Evolutionary conservation across 2,113 vertebrate species (phyloP).

Genomic region (Trichechus manatus): DNA sequence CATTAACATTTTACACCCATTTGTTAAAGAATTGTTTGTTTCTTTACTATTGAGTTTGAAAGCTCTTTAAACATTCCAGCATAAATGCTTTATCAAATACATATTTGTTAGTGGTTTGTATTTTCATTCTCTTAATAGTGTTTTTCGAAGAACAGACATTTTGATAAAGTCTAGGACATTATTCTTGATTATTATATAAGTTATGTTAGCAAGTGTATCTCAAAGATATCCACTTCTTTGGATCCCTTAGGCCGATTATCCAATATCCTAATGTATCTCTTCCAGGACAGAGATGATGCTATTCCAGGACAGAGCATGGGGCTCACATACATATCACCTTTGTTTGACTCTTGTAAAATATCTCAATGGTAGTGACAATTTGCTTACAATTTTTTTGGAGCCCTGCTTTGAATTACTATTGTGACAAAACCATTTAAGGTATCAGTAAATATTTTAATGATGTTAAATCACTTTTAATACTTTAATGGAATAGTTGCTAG

Average conservation of each 20-base stretch:
- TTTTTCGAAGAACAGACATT: neutral
- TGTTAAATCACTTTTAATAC: neutral
- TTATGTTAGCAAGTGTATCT: neutral
- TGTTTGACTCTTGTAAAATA: neutral
- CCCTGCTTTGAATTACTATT: neutral
- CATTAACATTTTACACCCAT: neutral
- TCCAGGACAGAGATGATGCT: neutral
- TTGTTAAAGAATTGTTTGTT: neutral
- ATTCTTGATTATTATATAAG: neutral
- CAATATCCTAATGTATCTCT: neutral
- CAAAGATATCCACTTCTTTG: neutral
- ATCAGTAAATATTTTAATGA: neutral
- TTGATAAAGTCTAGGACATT: neutral
- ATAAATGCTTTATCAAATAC: neutral
- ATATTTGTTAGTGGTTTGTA: neutral
- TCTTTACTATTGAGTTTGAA: neutral
- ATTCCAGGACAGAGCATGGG: neutral
- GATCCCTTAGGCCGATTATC: neutral
- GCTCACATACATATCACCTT: neutral
- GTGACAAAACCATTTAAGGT: neutral
- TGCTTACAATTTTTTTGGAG: neutral
- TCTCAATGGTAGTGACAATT: neutral
- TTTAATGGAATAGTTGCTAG: neutral
- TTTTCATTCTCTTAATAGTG: neutral
- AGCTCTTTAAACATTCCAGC: neutral